Evolutionary conservation across 2,113 vertebrate species (phyloP).

Genomic region (Hippocampus guttulatus): DNA sequence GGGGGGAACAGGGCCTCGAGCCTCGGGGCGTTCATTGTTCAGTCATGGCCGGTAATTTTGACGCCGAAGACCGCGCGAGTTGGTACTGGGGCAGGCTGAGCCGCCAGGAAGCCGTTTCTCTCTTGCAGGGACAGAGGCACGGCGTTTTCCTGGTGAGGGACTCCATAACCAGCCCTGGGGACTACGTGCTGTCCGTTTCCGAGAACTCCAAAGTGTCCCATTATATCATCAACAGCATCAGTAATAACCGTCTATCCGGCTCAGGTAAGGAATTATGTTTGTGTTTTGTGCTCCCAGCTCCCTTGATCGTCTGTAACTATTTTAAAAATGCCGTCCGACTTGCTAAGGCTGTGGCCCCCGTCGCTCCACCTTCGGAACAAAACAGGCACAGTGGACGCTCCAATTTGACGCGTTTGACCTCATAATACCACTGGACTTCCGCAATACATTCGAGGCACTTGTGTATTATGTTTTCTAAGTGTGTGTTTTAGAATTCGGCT

Average conservation of each 20-base stretch:
- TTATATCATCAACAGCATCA: slow-evolving; percentile 98
- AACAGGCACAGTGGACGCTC: slow-evolving; percentile 1
- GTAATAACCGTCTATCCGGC: slow-evolving; percentile 78
- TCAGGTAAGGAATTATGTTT: slow-evolving; percentile 62
- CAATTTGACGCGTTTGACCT: background rate
- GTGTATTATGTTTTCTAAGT: background rate
- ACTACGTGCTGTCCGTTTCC: slow-evolving; percentile 96
- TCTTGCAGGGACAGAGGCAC: slow-evolving; percentile 94
- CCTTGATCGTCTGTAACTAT: background rate
- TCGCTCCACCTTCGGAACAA: background rate
- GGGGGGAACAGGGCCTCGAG: slow-evolving; percentile 66
- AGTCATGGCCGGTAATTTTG: slow-evolving; percentile 95
- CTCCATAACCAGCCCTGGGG: slow-evolving; percentile 94
- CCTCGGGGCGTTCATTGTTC: slow-evolving; percentile 72
- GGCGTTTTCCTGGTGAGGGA: slow-evolving; percentile 96
- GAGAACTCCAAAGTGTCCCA: slow-evolving; percentile 99
- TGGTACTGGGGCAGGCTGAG: slow-evolving; percentile 95
- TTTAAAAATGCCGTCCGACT: slow-evolving; percentile 3
- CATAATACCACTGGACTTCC: background rate
- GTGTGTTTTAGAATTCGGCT: background rate
- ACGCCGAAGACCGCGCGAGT: slow-evolving; percentile 89
- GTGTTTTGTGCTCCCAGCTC: background rate
- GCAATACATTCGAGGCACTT: too few species aligned
- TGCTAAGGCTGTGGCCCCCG: slow-evolving; percentile 2
- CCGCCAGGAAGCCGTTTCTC: slow-evolving; percentile 88